These are phyloP conservation scores for Holacanthus passer DNA, from an alignment of 2,113 vertebrate species.

Conservation along the genomic window DNA sequence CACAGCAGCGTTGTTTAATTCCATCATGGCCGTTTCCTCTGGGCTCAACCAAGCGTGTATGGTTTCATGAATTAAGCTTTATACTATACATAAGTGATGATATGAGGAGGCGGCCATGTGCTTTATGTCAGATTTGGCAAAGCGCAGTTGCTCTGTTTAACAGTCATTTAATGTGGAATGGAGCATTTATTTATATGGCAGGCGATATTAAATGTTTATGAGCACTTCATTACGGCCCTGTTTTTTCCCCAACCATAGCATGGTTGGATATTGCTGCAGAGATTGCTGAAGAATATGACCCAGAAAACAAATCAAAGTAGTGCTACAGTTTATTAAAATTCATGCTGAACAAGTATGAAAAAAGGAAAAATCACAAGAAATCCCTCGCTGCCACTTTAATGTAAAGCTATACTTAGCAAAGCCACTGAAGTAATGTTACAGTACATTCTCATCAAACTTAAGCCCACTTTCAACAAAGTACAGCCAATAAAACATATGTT, in stretches of 20 bases:
- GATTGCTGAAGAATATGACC: conserved; percentile 5
- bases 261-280: neutral
- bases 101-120: conserved; percentile 27
- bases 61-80: conserved; percentile 14
- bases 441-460: neutral
- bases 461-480: too few species aligned
- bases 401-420: neutral
- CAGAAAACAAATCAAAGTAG: conserved; percentile 10
- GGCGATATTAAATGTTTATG: conserved; percentile 56
- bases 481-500: neutral
- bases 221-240: conserved; percentile 25
- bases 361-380: neutral
- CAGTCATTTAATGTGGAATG: conserved; percentile 45
- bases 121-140: conserved; percentile 55
- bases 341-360: neutral
- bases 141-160: conserved; percentile 15
- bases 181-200: conserved; percentile 52
- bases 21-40: neutral
- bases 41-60: neutral
- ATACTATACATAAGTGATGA: conserved; percentile 4
- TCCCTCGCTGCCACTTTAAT: neutral
- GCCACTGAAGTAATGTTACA: neutral
- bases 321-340: neutral
- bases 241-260: neutral
- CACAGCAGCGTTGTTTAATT: neutral